Conservation (phyloP, 2,888 invertebrate genomes). For the Blastobasis adustella region DNA sequence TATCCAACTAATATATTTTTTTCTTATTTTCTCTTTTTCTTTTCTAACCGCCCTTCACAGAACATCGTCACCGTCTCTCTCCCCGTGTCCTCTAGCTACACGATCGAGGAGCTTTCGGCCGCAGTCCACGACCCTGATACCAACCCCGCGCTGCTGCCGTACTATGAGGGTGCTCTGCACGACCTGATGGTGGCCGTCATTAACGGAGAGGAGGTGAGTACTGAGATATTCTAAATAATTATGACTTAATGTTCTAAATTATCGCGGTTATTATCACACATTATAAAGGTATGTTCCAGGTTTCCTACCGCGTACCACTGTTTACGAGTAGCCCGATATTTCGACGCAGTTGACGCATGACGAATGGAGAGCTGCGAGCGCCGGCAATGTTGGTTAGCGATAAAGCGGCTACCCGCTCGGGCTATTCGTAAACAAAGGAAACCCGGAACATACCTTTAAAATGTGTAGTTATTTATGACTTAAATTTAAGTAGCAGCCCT, state of each 20-base stretch:
- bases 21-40: neutral
- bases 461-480: neutral
- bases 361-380: too few relatives aligned
- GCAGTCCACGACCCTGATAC: slow-evolving; percentile 37
- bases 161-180: slow-evolving; percentile 37
- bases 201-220: slow-evolving; percentile 33
- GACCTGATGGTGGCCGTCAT: slow-evolving; percentile 30
- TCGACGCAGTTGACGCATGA: too few relatives aligned
- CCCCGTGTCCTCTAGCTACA: slow-evolving; percentile 18
- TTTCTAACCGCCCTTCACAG: neutral
- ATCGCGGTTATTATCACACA: too few relatives aligned
- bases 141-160: slow-evolving; percentile 28
- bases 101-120: slow-evolving; percentile 31
- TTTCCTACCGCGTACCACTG: too few relatives aligned
- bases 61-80: neutral
- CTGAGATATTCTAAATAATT: neutral
- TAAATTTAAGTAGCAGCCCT: neutral
- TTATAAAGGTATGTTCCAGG: too few relatives aligned
- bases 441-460: too few relatives aligned
- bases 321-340: too few relatives aligned
- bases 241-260: neutral
- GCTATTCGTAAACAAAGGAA: too few relatives aligned
- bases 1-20: neutral
- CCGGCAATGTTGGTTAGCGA: too few relatives aligned
- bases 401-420: too few relatives aligned